These are phyloP conservation scores for Neotoxoptera formosana DNA, from an alignment of 1,140 invertebrate species.

Conservation along the genomic window DNA sequence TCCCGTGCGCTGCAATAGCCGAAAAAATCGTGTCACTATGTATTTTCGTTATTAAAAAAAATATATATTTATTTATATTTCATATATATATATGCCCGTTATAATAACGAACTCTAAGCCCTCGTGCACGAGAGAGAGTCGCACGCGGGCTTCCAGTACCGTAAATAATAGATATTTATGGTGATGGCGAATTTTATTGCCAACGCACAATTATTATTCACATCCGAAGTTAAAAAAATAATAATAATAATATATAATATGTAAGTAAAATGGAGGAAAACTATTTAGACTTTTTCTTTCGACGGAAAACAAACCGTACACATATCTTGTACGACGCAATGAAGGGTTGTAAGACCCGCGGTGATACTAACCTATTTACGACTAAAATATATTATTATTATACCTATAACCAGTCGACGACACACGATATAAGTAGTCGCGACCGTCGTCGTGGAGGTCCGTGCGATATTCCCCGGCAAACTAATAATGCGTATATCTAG, in stretches of 20 bases:
- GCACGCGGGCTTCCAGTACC: neutral
- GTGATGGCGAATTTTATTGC: slow-evolving; percentile 9
- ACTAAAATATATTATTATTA: neutral
- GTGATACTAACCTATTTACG: neutral
- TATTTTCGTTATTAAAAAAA: slow-evolving; percentile 32
- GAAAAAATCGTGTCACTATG: neutral
- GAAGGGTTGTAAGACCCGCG: neutral
- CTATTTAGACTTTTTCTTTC: neutral
- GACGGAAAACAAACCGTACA: neutral
- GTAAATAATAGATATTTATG: slow-evolving; percentile 45
- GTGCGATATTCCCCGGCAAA: neutral
- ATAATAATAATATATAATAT: neutral
- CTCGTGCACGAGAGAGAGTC: neutral
- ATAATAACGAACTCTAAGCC: slow-evolving; percentile 5
- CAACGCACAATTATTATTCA: slow-evolving; percentile 2
- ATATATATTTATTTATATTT: neutral
- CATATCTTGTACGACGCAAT: neutral
- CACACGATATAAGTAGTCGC: neutral
- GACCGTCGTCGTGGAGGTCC: neutral
- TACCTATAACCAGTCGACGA: neutral
- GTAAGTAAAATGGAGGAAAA: neutral
- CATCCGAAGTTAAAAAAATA: neutral
- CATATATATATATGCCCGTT: neutral
- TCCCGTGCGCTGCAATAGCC: neutral
- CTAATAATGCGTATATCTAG: neutral